Percentiles rank a stretch among this genome's conserved stretches.
These are phyloP conservation scores for Euproctis similis DNA, from an alignment of 2,888 invertebrate species.

Conservation along the genomic window DNA sequence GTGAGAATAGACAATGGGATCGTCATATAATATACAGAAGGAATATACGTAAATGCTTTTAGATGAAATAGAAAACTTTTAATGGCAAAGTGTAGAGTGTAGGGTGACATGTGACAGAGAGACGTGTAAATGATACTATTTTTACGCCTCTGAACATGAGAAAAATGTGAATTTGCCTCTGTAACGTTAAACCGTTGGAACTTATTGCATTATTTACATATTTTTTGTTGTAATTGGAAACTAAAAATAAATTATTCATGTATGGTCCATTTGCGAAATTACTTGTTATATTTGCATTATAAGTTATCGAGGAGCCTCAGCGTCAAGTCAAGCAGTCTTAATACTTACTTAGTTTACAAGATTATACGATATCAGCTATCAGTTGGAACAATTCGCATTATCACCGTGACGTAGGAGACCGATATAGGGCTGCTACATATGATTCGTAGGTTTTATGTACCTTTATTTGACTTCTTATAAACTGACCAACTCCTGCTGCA, in stretches of 20 bases:
- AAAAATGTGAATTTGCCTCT: too few species aligned
- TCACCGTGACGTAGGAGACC: constrained; percentile 22
- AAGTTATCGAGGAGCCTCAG: too few species aligned
- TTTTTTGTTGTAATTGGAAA: too few species aligned
- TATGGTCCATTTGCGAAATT: too few species aligned
- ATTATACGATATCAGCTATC: constrained; percentile 32
- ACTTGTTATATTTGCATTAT: too few species aligned
- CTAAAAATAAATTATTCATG: too few species aligned
- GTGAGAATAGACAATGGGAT: constrained; percentile 23
- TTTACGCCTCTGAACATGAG: too few species aligned
- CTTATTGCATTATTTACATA: too few species aligned
- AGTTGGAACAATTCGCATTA: constrained; percentile 26
- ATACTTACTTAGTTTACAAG: constrained; percentile 28
- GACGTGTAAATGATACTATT: constrained; percentile 10
- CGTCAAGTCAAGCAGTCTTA: too few species aligned
- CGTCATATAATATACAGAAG: constrained; percentile 16
- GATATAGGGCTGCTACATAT: constrained; percentile 8
- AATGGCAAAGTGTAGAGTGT: constrained; percentile 9
- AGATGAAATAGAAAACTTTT: constrained; percentile 16
- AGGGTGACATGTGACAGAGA: constrained; percentile 10
- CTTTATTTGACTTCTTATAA: too few species aligned
- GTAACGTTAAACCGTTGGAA: too few species aligned
- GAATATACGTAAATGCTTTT: constrained; percentile 7
- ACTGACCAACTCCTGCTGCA: neutral
- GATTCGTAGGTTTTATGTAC: too few species aligned